A percentile compares a stretch with the other conserved stretches of the same genome.
phyloP scores from a whole-genome alignment of 2,888 invertebrate species.

The Apamea anceps region DNA sequence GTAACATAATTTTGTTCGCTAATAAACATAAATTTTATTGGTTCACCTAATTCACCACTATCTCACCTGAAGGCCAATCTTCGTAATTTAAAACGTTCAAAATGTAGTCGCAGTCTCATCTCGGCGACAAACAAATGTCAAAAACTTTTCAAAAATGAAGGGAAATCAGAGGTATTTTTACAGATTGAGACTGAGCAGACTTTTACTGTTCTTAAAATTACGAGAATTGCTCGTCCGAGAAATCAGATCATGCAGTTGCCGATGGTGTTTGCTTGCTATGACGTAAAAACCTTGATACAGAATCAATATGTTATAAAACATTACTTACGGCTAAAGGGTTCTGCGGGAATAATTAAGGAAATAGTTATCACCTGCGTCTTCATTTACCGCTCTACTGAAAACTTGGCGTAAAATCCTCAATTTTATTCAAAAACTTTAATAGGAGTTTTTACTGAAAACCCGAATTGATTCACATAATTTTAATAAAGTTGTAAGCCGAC shows the following conservation, averaged over 20 bases:
- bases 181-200: too few relatives aligned
- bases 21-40: not conserved
- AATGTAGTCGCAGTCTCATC: too few relatives aligned
- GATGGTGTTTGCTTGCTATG: not conserved
- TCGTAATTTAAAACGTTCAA: too few relatives aligned
- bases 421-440: not conserved
- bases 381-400: not conserved
- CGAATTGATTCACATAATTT: slow-evolving; percentile 3
- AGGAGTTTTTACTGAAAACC: not conserved
- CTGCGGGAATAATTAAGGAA: slow-evolving; percentile 15
- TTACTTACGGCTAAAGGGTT: not conserved
- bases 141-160: too few relatives aligned
- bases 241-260: not conserved
- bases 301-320: not conserved
- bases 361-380: slow-evolving; percentile 17
- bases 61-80: too few relatives aligned
- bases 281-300: not conserved
- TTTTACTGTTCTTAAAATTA: too few relatives aligned
- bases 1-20: not conserved
- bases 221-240: too few relatives aligned
- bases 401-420: not conserved
- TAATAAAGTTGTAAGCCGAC: not conserved
- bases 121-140: too few relatives aligned
- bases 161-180: too few relatives aligned
- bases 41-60: not conserved